phyloP scores from a whole-genome alignment of 2,113 vertebrate species.

The Anarrhichthys ocellatus region DNA sequence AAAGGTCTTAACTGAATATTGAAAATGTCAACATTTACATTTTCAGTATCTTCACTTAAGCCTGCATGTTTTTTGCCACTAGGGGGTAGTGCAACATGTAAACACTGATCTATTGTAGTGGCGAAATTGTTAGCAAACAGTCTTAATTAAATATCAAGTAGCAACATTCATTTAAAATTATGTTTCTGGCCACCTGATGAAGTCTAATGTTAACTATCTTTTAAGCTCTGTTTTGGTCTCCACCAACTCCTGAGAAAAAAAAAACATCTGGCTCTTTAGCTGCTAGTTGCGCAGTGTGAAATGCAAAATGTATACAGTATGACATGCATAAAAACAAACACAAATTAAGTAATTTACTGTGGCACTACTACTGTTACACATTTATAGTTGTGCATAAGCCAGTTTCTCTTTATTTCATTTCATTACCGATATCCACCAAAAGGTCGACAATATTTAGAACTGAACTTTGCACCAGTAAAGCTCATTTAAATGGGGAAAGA shows the following conservation, averaged over 20 bases:
- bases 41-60: neutral
- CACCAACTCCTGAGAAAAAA: neutral
- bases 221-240: neutral
- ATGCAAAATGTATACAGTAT: neutral
- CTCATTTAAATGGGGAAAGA: neutral
- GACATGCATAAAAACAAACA: neutral
- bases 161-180: neutral
- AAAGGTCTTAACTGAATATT: neutral
- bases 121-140: neutral
- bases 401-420: neutral
- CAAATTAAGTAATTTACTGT: neutral
- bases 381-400: neutral
- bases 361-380: neutral
- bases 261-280: neutral
- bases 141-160: neutral
- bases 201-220: neutral
- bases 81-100: neutral
- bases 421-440: neutral
- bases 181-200: neutral
- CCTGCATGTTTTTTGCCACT: neutral
- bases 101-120: neutral
- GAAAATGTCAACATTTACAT: neutral
- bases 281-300: neutral
- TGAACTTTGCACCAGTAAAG: conserved; percentile 12
- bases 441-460: neutral